Evolutionary conservation across 37 sponge, comb jelly and placozoan species (phyloP).

Genomic region (Haliclona indistincta): DNA sequence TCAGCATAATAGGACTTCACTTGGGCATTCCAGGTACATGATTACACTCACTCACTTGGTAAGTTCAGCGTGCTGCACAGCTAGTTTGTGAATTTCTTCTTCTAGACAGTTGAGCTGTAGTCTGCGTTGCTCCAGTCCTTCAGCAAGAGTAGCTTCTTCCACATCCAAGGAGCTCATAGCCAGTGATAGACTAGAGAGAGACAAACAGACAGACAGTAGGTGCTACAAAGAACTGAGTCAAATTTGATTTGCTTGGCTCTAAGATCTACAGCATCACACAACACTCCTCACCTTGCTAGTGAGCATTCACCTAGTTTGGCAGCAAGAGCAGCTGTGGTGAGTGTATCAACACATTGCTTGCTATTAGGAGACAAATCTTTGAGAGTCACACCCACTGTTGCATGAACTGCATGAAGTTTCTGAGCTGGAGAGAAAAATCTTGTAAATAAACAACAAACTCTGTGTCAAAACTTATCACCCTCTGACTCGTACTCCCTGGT

Average conservation of each 20-base stretch:
- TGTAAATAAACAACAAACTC: background rate
- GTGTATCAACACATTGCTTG: background rate
- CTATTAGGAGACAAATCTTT: background rate
- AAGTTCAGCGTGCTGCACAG: background rate
- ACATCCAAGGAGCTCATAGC: background rate
- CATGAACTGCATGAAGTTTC: background rate
- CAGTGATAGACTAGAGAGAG: background rate
- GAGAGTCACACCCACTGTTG: background rate
- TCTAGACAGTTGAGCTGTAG: conserved; percentile 21
- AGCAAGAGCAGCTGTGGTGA: background rate
- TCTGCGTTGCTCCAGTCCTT: background rate
- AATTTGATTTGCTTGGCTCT: too few relatives aligned
- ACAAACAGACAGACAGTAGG: too few relatives aligned
- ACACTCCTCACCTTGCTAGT: background rate
- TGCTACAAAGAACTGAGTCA: too few relatives aligned
- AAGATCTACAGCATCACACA: too few relatives aligned
- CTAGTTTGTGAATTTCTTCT: conserved; percentile 12
- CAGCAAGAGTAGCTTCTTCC: background rate
- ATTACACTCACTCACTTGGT: background rate
- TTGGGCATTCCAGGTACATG: too few relatives aligned
- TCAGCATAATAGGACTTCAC: too few relatives aligned
- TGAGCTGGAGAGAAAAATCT: background rate
- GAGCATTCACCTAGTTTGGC: background rate
- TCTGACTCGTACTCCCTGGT: conserved; percentile 59
- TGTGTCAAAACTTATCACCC: conserved; percentile 6